phyloP scores from a whole-genome alignment of 2,888 invertebrate species.

The Tipula unca region DNA sequence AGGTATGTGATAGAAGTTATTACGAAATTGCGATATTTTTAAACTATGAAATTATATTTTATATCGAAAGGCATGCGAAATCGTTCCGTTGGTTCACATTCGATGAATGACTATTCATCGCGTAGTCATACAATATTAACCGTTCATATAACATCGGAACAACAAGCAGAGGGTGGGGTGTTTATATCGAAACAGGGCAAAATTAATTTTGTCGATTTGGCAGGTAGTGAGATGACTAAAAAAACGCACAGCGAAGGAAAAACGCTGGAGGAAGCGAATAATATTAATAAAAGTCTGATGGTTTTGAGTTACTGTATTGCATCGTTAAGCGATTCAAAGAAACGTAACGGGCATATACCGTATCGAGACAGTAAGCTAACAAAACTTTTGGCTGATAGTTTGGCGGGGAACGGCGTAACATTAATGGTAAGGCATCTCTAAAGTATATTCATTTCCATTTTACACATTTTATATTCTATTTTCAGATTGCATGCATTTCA shows the following conservation, averaged over 20 bases:
- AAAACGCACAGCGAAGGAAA: constrained; percentile 80
- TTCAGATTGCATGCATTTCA: constrained; percentile 87
- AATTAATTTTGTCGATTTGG: constrained; percentile 91
- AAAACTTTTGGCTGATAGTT: constrained; percentile 83
- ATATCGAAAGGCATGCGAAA: constrained; percentile 67
- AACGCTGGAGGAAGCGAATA: constrained; percentile 88
- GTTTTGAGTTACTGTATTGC: constrained; percentile 95
- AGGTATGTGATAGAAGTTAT: constrained; percentile 48
- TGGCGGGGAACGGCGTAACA: constrained; percentile 90
- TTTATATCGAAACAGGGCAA: constrained; percentile 88
- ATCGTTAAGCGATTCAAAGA: constrained; percentile 74
- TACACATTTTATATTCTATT: constrained; percentile 1
- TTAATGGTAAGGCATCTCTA: constrained; percentile 62
- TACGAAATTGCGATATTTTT: neutral
- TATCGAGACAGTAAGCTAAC: constrained; percentile 92
- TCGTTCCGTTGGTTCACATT: constrained; percentile 80
- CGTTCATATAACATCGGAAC: constrained; percentile 79
- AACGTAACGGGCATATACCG: constrained; percentile 78
- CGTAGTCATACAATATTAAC: constrained; percentile 89
- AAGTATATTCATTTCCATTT: neutral
- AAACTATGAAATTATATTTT: constrained; percentile 22
- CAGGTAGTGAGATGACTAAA: constrained; percentile 95
- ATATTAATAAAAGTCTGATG: constrained; percentile 92
- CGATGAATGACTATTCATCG: constrained; percentile 88
- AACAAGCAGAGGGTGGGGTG: constrained; percentile 70